These are phyloP conservation scores for Myrmecobius fasciatus DNA, from an alignment of 2,113 vertebrate genomes.

Conservation along the genomic window DNA sequence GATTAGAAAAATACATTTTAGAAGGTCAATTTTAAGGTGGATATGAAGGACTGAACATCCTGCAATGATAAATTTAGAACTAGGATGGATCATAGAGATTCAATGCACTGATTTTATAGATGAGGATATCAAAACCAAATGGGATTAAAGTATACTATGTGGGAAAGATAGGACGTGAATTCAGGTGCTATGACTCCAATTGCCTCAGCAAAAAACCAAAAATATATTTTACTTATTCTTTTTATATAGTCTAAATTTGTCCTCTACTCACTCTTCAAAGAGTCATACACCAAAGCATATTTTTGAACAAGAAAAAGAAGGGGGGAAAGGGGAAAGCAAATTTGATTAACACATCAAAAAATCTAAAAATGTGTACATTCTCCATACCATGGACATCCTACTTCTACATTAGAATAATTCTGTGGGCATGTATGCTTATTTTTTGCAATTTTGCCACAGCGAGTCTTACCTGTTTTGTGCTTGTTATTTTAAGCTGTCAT, in stretches of 20 bases:
- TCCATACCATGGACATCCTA: not conserved
- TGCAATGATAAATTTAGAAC: no score
- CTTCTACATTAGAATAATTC: not conserved
- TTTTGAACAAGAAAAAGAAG: not conserved
- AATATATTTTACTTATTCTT: no score
- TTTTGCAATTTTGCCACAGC: not conserved
- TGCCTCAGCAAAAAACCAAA: no score
- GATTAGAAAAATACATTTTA: not conserved
- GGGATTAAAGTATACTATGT: no score
- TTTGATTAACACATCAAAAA: not conserved
- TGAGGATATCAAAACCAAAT: no score
- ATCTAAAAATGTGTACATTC: not conserved
- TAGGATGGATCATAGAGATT: no score
- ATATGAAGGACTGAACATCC: not conserved
- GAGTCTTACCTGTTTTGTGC: not conserved
- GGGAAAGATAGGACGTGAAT: no score
- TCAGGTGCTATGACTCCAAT: no score
- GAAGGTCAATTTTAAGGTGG: slow-evolving; percentile 7
- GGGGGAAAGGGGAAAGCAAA: not conserved
- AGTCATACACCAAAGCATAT: not conserved
- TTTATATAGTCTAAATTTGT: not conserved
- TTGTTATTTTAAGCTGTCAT: not conserved
- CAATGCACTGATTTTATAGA: no score
- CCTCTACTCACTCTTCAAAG: not conserved
- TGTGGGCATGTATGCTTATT: not conserved